phyloP scores from a whole-genome alignment of 2,113 vertebrate genomes.

The Panurus biarmicus region DNA sequence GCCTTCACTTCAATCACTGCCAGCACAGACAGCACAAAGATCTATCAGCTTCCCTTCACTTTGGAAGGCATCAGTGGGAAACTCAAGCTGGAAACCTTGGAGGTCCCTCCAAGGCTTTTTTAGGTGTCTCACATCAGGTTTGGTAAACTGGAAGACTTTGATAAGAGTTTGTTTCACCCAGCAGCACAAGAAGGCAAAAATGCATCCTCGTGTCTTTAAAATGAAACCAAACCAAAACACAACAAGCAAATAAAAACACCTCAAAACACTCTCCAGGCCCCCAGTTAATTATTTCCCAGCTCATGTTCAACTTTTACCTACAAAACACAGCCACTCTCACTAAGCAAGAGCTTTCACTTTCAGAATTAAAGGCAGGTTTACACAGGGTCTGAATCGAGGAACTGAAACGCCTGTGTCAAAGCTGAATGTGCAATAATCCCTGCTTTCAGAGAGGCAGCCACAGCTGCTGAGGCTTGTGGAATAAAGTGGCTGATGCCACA shows the following conservation, averaged over 20 bases:
- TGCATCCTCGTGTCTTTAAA: background rate
- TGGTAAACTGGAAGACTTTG: background rate
- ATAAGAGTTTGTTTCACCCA: background rate
- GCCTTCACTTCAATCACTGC: background rate
- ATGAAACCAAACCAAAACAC: background rate
- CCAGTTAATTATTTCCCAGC: background rate
- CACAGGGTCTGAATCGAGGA: background rate
- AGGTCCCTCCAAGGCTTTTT: background rate
- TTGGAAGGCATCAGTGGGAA: background rate
- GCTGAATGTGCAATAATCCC: background rate
- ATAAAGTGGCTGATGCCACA: background rate
- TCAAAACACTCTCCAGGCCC: background rate
- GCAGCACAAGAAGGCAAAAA: background rate
- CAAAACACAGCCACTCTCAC: background rate
- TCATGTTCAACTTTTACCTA: background rate
- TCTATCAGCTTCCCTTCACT: background rate
- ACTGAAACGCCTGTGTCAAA: background rate
- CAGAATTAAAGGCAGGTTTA: background rate
- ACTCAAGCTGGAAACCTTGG: background rate
- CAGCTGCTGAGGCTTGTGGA: background rate
- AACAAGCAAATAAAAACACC: background rate
- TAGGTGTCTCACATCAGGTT: background rate
- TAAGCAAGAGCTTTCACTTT: background rate
- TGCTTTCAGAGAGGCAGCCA: background rate
- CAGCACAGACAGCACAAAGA: background rate